Base-by-base conservation (phyloP, 1,140 invertebrate species). In the Charaxes varanes region DNA sequence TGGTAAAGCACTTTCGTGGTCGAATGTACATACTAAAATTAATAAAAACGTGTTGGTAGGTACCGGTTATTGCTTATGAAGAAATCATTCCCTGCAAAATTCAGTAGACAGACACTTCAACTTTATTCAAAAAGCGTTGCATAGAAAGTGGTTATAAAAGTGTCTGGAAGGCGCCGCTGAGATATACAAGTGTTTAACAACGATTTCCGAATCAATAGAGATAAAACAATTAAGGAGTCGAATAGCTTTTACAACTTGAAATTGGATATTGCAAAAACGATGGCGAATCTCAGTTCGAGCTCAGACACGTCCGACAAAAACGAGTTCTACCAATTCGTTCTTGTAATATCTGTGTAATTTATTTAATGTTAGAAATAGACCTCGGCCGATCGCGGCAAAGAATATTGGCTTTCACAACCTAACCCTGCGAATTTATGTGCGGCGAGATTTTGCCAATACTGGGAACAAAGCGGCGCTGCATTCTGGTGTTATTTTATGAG, bases 391-490 rank as follows among this genome's bases (percentile, higher is more conserved):
- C 53, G 60, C 63, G 54, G 67, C 76, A 80, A 80, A 80, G 71
- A 80, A 80, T 79, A 76, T 80, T 78, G 67, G 71, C 76, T 80
- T 80, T 80, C 76, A 80, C 71, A 80, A 80, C 73, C 63, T 74
- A 71, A 72, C 73, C 65, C 56, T 53, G 68, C 52, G 64, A 72
- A 77, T 80, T 80, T 78, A 76, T 73, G 73, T 72, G 57, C 65
- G 33, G 53, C 53, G 62, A 78, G 69, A 78, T 73, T 71, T 70
- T 62, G 53, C 59, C 53, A 63, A 67, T 60, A 61, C 34, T 21
- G 32, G 17, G 32, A 45, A 45, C 42, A 35, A 45, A 45, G 36
- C 36, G 33, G 16, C 15, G 19, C 26, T 28, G 33, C 34, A 40
- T 18, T 28, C 35, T 40, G 41, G 35, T 45, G 41, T 36, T 47